Conservation (phyloP, 1,140 invertebrate genomes). For the Antheraea pernyi region DNA sequence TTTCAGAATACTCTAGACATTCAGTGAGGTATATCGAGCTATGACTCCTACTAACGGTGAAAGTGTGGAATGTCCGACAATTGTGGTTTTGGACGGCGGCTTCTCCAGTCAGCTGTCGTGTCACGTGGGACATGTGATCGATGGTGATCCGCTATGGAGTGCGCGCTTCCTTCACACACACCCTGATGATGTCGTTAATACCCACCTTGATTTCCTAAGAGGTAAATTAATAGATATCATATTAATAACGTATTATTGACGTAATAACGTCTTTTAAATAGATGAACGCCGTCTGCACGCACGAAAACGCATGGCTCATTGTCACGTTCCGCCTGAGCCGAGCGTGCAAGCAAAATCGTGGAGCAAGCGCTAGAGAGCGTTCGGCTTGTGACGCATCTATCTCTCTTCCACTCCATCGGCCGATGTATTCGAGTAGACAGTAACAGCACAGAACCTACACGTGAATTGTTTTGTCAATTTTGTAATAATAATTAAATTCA, state of each 20-base stretch:
- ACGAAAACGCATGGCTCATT: too few species aligned
- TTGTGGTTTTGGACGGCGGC: slow-evolving; percentile 87
- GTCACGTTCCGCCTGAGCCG: too few species aligned
- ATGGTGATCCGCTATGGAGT: slow-evolving; percentile 90
- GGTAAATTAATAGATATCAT: slow-evolving; percentile 39
- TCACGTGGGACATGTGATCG: slow-evolving; percentile 84
- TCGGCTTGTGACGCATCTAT: too few species aligned
- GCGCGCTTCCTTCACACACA: slow-evolving; percentile 86
- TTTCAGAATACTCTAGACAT: slow-evolving; percentile 6
- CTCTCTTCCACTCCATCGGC: too few species aligned
- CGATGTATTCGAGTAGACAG: too few species aligned
- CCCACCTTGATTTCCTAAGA: slow-evolving; percentile 88
- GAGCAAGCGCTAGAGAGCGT: too few species aligned
- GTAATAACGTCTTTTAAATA: too few species aligned
- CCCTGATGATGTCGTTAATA: slow-evolving; percentile 85
- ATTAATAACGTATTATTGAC: not conserved
- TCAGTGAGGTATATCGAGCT: not conserved
- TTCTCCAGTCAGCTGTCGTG: slow-evolving; percentile 88
- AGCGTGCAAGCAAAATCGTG: too few species aligned
- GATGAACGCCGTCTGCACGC: too few species aligned
- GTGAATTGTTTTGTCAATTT: too few species aligned
- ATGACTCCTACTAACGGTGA: slow-evolving; percentile 64
- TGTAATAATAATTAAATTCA: too few species aligned
- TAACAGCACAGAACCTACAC: too few species aligned
- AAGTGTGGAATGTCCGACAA: slow-evolving; percentile 48